Conservation (phyloP, 2,113 vertebrate genomes). For the Nymphicus hollandicus region DNA sequence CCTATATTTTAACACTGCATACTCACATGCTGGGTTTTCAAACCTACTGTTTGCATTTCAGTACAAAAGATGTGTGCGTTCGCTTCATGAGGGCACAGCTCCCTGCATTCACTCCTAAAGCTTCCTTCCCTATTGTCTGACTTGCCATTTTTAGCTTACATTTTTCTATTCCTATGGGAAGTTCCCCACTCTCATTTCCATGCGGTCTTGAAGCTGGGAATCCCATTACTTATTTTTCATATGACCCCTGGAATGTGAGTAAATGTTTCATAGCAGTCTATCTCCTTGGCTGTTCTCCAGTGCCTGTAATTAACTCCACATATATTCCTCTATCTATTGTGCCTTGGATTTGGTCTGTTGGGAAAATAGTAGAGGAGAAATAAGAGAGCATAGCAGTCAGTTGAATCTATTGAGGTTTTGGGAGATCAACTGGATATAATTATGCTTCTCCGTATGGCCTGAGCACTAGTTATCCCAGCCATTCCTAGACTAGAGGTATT, state of each 20-base stretch:
- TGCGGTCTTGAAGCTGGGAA: constrained; percentile 1
- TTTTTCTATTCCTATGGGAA: background rate
- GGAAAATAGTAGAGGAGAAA: background rate
- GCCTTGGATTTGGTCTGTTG: background rate
- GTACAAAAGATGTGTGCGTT: background rate
- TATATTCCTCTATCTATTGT: background rate
- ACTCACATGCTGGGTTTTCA: background rate
- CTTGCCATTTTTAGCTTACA: background rate
- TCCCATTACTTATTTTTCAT: constrained; percentile 12
- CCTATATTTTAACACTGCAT: background rate
- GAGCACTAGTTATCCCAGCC: background rate
- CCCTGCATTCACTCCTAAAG: background rate
- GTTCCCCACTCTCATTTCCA: background rate
- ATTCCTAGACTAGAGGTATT: background rate
- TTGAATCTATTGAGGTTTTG: background rate
- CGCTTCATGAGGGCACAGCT: background rate
- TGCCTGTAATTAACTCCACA: constrained; percentile 14
- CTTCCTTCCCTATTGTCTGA: background rate
- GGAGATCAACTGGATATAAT: background rate
- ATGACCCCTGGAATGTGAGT: background rate
- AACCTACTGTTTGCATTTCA: background rate
- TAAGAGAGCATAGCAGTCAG: background rate
- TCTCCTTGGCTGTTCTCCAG: constrained; percentile 23
- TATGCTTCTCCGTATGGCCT: background rate
- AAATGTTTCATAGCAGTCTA: background rate